phyloP scores from a whole-genome alignment of 2,888 invertebrate species.

The Dexiosoma caninum region DNA sequence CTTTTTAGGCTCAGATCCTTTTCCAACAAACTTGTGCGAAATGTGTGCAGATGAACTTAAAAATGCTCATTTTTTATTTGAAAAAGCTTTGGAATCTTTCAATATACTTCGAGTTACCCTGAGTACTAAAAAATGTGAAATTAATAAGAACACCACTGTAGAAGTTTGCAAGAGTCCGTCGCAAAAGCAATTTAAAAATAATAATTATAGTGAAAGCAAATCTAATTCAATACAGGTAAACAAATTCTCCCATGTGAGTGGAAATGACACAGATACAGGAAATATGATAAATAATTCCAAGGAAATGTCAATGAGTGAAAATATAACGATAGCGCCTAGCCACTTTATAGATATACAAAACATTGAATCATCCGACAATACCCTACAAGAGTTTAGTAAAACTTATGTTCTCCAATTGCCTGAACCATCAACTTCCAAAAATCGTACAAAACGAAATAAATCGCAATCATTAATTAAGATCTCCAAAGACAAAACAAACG shows the following conservation, averaged over 20 bases:
- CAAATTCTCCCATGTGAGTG: neutral
- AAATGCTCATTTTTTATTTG: slow-evolving; percentile 28
- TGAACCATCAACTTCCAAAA: neutral
- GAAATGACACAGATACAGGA: neutral
- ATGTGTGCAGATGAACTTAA: slow-evolving; percentile 16
- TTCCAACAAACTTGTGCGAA: slow-evolving; percentile 20
- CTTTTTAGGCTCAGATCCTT: slow-evolving; percentile 15
- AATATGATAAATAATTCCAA: neutral
- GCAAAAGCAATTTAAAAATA: neutral
- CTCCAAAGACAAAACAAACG: neutral
- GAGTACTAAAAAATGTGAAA: neutral
- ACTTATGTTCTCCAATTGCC: neutral
- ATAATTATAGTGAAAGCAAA: neutral
- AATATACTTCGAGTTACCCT: slow-evolving; percentile 1
- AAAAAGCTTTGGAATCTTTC: slow-evolving; percentile 31
- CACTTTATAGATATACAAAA: slow-evolving; percentile 2
- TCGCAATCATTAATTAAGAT: neutral
- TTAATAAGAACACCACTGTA: neutral
- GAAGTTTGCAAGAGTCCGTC: neutral
- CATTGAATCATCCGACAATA: neutral
- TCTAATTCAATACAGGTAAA: neutral
- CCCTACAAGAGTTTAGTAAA: neutral
- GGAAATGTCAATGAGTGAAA: neutral
- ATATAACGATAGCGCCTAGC: neutral
- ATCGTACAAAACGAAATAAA: neutral